A percentile compares a stretch with the other conserved stretches of the same genome.
Evolutionary conservation across 2,113 vertebrate species (phyloP).

Genomic region (Engystomops pustulosus): DNA sequence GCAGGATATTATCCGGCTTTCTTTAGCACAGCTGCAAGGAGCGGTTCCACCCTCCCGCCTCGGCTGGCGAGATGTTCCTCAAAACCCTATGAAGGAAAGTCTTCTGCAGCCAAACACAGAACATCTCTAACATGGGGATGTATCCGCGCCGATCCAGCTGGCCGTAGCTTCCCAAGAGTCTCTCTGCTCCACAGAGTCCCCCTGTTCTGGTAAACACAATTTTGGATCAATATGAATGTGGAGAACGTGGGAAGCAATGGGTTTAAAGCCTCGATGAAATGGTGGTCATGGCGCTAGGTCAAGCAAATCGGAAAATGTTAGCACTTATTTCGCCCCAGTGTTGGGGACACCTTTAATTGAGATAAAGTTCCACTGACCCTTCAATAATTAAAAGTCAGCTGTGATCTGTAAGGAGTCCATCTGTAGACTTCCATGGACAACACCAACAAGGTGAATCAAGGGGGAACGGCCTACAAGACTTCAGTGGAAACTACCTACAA

Average conservation of each 20-base stretch:
- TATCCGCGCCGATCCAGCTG: neutral
- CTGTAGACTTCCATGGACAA: too few species aligned
- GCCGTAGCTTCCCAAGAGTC: neutral
- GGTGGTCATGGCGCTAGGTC: too few species aligned
- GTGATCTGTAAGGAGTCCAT: too few species aligned
- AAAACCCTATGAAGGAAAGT: neutral
- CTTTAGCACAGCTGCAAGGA: constrained; percentile 37
- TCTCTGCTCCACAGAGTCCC: neutral
- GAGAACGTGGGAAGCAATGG: neutral
- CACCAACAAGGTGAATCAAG: too few species aligned
- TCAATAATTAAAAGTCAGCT: too few species aligned
- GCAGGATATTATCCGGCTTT: constrained; percentile 18
- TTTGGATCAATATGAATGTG: neutral
- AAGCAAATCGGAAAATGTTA: too few species aligned
- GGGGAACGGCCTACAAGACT: too few species aligned
- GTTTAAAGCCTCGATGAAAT: too few species aligned
- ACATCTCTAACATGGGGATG: neutral
- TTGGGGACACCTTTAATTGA: too few species aligned
- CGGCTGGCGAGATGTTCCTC: neutral
- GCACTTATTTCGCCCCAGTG: too few species aligned
- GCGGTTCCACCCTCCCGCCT: neutral
- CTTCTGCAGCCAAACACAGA: neutral
- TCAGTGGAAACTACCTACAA: too few species aligned
- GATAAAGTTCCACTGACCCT: too few species aligned
- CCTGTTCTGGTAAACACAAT: neutral